phyloP scores from a whole-genome alignment of 1,140 invertebrate species.

The Cydia pomonella region DNA sequence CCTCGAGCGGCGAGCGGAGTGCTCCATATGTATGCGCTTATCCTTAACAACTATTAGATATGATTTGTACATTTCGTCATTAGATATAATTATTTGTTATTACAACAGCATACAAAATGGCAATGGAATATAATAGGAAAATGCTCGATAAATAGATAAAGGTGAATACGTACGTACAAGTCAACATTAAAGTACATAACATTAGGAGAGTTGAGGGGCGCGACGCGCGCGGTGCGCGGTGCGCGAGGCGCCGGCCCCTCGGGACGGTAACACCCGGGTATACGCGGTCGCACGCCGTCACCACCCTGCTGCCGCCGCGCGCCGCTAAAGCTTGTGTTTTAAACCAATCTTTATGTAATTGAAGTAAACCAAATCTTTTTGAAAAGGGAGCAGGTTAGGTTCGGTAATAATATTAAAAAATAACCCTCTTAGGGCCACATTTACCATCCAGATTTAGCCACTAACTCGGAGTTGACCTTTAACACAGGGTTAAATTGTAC shows the following conservation, averaged over 20 bases:
- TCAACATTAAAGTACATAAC: constrained; percentile 51
- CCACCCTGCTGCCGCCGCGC: neutral
- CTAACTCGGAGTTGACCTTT: too few relatives aligned
- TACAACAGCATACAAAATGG: constrained; percentile 31
- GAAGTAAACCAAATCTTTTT: neutral
- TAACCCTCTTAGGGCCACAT: too few relatives aligned
- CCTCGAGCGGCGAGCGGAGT: constrained; percentile 2
- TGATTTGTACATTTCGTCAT: constrained; percentile 58
- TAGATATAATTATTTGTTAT: constrained; percentile 25
- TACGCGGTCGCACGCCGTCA: neutral
- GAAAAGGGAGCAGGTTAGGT: too few relatives aligned
- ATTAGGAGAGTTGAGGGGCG: constrained; percentile 32
- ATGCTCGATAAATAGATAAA: constrained; percentile 37
- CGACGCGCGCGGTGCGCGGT: neutral
- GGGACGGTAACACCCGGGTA: constrained; percentile 39
- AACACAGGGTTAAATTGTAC: too few relatives aligned
- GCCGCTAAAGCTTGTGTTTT: neutral
- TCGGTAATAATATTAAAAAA: too few relatives aligned
- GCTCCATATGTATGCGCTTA: constrained; percentile 19
- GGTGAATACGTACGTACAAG: constrained; percentile 48
- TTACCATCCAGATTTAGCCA: too few relatives aligned
- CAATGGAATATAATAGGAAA: constrained; percentile 35
- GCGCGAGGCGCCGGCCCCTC: constrained; percentile 28
- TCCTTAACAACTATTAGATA: constrained; percentile 46
- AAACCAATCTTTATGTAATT: neutral